Evolutionary conservation across 2,113 vertebrate genomes (phyloP), one percentile per base, ranked within the genome.

Genomic region (Noctilio leporinus): DNA sequence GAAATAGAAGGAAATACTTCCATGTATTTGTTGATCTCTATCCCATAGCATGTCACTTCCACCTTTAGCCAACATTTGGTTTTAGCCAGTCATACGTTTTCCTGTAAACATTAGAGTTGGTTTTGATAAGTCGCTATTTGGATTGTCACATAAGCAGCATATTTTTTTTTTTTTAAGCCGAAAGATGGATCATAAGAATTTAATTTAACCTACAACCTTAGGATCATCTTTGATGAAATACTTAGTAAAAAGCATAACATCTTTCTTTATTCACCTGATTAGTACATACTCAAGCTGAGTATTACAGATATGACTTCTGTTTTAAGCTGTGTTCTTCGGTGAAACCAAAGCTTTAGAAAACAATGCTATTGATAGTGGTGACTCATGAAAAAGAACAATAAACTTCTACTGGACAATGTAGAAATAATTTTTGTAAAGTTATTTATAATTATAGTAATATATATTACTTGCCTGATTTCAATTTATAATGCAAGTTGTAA

Each of bases 311-410:
- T 26, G 20, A 91, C 84, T 91, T 86, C 62, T 95, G 75, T 55
- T 91, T 91, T 89, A 84, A 91, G 57, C 33, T 47, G 53, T 19
- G 65, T 91, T 92, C 53, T 88, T 94, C 93, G 89, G 83, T 89
- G 64, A 86, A 92, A 86, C 38, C 19, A 89, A 91, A 86, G 26
- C 72, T 95, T 97, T 70, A 82, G 38, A 47, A 96, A 96, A 81
- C 59, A 96, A 22, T 91, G 67, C 75, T 96, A 83, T 96, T 93
- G 87, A 77, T 96, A 92, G 15, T 69, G 43, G 15, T 78, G 55
- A 86, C 22, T 89, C 75, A 33, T 76, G 40, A 83, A 85, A 45
- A 95, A 95, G 53, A 49, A 76, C 14, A 45, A 4, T 65, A 80
- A 93, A 72, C 3, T 43, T 95, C 80, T 67, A 70, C 0, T 89